These are phyloP conservation scores for Cotesia vestalis DNA, from an alignment of 1,140 invertebrate genomes.

Conservation along the genomic window DNA sequence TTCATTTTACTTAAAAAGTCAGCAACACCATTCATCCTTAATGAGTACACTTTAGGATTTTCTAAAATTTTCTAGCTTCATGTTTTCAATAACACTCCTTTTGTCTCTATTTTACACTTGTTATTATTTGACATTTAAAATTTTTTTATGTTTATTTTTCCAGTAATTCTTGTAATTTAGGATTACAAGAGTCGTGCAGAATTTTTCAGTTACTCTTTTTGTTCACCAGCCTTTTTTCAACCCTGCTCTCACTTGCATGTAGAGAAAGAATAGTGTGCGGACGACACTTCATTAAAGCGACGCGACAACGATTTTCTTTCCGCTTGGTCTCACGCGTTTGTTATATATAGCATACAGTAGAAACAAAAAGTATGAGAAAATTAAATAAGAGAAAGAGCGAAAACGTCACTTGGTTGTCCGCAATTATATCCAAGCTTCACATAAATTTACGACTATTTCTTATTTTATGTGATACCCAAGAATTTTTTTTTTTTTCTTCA, in stretches of 20 bases:
- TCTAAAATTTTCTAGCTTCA: too few species aligned
- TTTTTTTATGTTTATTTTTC: too few species aligned
- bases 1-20: too few species aligned
- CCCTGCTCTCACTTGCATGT: constrained; percentile 21
- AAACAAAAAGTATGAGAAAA: constrained; percentile 14
- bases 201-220: constrained; percentile 16
- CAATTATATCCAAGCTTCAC: constrained; percentile 35
- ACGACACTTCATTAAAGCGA: constrained; percentile 53
- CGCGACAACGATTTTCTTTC: constrained; percentile 48
- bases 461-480: constrained; percentile 4
- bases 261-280: constrained; percentile 37
- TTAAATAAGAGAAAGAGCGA: constrained; percentile 16
- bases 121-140: too few species aligned
- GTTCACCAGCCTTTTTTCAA: constrained; percentile 11
- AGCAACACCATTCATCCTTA: too few species aligned
- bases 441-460: constrained; percentile 8
- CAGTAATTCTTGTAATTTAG: too few species aligned
- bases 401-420: constrained; percentile 29
- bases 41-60: too few species aligned
- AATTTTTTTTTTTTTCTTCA: background rate
- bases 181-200: constrained; percentile 22
- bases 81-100: too few species aligned
- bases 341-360: constrained; percentile 1
- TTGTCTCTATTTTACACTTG: too few species aligned
- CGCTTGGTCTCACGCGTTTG: constrained; percentile 28